phyloP scores from a whole-genome alignment of 1,140 invertebrate species.

The Drosophila jambulina region DNA sequence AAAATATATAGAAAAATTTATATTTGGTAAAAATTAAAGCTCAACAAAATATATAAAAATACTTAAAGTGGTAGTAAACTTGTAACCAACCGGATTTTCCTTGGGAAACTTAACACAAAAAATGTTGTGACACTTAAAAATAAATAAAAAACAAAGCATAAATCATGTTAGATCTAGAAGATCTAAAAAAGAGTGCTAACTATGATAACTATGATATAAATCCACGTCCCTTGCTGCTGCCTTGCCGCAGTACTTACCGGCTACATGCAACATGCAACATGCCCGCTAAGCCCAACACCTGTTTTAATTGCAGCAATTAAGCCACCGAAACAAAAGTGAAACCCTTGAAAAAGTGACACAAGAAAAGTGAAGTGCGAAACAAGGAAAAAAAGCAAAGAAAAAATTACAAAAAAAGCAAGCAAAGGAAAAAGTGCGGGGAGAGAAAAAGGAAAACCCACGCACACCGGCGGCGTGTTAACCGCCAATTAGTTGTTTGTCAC shows the following conservation, averaged over 20 bases:
- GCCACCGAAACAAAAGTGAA: slow-evolving; percentile 62
- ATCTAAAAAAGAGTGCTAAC: slow-evolving; percentile 8
- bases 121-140: background rate
- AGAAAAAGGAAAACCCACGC: slow-evolving; percentile 53
- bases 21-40: background rate
- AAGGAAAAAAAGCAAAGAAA: slow-evolving; percentile 3
- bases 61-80: too few species aligned
- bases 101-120: background rate
- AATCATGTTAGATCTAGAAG: background rate
- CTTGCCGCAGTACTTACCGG: slow-evolving; percentile 1
- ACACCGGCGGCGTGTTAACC: slow-evolving; percentile 51
- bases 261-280: slow-evolving; percentile 33
- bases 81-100: background rate
- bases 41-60: background rate
- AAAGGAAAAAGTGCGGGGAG: slow-evolving; percentile 25
- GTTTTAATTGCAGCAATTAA: slow-evolving; percentile 79
- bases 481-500: slow-evolving; percentile 54
- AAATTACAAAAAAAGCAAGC: slow-evolving; percentile 22
- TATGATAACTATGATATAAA: slow-evolving; percentile 10
- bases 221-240: slow-evolving; percentile 8
- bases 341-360: slow-evolving; percentile 58
- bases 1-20: background rate
- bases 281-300: slow-evolving; percentile 31
- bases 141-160: background rate
- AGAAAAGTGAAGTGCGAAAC: slow-evolving; percentile 55